These are phyloP conservation scores for Sebastolobus alascanus DNA, from an alignment of 2,797 vertebrate genomes.

Conservation along the genomic window DNA sequence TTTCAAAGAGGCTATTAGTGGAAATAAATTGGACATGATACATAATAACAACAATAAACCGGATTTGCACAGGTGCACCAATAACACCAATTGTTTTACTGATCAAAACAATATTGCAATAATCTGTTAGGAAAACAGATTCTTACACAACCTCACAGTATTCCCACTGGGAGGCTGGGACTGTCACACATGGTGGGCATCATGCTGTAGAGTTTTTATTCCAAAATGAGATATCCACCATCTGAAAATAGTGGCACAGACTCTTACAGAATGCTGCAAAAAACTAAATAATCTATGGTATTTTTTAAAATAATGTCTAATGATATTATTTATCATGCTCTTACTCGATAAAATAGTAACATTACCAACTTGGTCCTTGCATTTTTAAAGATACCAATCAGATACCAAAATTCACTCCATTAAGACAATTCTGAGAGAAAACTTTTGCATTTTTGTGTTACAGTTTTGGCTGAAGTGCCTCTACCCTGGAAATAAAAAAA, in stretches of 20 bases:
- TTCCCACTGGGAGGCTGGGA: slow-evolving; percentile 20
- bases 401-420: slow-evolving; percentile 6
- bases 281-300: background rate
- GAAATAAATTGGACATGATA: slow-evolving; percentile 57
- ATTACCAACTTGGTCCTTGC: slow-evolving; percentile 3
- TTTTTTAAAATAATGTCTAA: background rate
- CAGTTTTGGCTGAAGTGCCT: no score
- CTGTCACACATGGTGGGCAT: slow-evolving; percentile 25
- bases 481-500: no score
- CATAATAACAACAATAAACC: slow-evolving; percentile 26
- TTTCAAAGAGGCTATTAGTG: slow-evolving; percentile 58
- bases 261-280: background rate
- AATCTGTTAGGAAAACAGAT: slow-evolving; percentile 14
- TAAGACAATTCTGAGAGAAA: no score
- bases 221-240: slow-evolving; percentile 42
- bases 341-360: slow-evolving; percentile 17
- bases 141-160: slow-evolving; percentile 22
- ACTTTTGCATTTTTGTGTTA: no score
- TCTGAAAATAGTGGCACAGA: slow-evolving; percentile 27
- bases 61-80: slow-evolving; percentile 28
- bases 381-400: slow-evolving; percentile 3
- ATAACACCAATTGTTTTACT: slow-evolving; percentile 27
- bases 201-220: slow-evolving; percentile 21
- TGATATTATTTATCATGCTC: background rate
- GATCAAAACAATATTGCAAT: slow-evolving; percentile 44